A percentile compares a stretch with the other conserved stretches of the same genome.
Evolutionary conservation across 2,113 vertebrate species (phyloP).

Genomic region (Taxidea taxus): DNA sequence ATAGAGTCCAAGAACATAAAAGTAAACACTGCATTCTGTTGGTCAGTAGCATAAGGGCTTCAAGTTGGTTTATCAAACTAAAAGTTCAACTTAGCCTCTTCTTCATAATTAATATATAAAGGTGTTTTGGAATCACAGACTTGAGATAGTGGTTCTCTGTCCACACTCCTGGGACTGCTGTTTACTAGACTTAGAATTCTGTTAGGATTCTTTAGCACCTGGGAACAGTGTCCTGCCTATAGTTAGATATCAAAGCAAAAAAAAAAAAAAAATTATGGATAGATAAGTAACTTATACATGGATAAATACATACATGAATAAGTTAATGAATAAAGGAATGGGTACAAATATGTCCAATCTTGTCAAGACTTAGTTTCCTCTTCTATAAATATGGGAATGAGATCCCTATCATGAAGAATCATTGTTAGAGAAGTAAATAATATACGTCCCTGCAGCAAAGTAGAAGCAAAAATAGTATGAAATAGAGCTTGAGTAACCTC

Average conservation of each 20-base stretch:
- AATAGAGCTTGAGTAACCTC: neutral
- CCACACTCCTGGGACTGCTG: neutral
- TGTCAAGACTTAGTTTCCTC: neutral
- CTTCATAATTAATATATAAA: neutral
- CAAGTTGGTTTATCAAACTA: neutral
- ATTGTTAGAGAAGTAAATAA: neutral
- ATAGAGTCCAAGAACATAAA: neutral
- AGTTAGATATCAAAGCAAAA: neutral
- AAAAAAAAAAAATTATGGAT: neutral
- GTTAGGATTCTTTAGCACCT: neutral
- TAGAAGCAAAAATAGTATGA: neutral
- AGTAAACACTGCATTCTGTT: neutral
- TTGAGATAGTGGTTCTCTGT: neutral
- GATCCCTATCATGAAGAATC: neutral
- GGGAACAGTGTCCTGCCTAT: neutral
- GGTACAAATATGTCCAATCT: neutral
- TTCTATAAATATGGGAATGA: neutral
- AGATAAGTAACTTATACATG: neutral
- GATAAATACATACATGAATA: neutral
- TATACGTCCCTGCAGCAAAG: neutral
- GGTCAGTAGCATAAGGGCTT: neutral
- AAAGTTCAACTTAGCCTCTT: neutral
- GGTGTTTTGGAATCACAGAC: neutral
- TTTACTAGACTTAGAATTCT: neutral
- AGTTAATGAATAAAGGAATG: neutral